Conservation (phyloP, 2,797 vertebrate species). For the Graptemys geographica region DNA sequence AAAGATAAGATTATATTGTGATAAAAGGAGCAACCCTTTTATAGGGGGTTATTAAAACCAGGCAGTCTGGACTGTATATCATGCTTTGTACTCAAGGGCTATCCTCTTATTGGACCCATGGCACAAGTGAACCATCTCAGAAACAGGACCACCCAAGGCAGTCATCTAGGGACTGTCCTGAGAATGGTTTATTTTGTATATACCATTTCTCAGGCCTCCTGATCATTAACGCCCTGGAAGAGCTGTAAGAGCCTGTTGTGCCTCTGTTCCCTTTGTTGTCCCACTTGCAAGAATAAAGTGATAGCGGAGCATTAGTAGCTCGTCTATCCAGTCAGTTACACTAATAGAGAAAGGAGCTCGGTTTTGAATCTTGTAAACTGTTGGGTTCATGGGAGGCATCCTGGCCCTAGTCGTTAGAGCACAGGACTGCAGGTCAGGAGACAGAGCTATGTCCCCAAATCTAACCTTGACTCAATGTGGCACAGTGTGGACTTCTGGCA, state of each 20-base stretch:
- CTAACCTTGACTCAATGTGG: not conserved
- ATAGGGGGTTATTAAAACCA: constrained; percentile 63
- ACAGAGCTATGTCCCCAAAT: not conserved
- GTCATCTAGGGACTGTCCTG: not conserved
- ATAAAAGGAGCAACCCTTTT: constrained; percentile 53
- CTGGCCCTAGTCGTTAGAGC: not conserved
- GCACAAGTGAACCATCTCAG: not conserved
- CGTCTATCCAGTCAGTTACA: not conserved
- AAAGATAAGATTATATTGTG: constrained; percentile 69
- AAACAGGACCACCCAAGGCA: not conserved
- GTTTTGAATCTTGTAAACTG: not conserved
- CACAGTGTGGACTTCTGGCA: not conserved
- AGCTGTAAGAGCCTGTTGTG: not conserved
- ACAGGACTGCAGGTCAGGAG: not conserved
- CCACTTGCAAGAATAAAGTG: not conserved
- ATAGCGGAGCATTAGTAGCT: not conserved
- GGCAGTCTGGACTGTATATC: constrained; percentile 27
- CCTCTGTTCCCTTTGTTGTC: not conserved
- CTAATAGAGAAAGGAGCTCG: not conserved
- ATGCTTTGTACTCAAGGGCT: constrained; percentile 39
- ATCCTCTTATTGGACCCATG: not conserved
- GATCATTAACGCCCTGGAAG: not conserved
- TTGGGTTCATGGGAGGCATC: not conserved
- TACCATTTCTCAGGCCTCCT: not conserved
- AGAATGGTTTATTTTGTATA: not conserved